Evolutionary conservation across 1,140 invertebrate species (phyloP), one percentile per base, ranked within the genome.

Genomic region (Procambarus virginalis): DNA sequence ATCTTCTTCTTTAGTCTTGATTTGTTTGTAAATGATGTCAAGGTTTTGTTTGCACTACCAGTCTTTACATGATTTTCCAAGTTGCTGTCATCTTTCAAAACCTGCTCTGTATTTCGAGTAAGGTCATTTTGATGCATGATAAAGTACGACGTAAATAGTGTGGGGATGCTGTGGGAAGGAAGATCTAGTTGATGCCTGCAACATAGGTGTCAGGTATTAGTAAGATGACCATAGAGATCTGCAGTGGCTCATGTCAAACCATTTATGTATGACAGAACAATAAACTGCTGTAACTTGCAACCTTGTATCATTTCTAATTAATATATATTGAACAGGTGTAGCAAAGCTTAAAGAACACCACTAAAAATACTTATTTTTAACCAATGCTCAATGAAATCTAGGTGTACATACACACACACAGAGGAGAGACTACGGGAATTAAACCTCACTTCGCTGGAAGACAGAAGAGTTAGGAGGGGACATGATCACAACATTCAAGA

Each of bases 111-210:
- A 73, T 0, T 78, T 49, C 6, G 22, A 2, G 17, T 49, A 51
- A 20, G 17, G 48, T 78, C 46, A 14, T 78, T 17, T 34, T 51
- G 22, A 8, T 78, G 76, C 46, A 78, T 48, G 17, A 34, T 78
- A 46, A 78, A 78, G 46, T 78, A 49, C 3, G 76, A 78, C 2
- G 76, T 78, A 51, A 78, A 78, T 12, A 78, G 45, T 78, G 49
- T 46, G 3, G 76, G 76, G 2, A 20, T 51, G 49, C 20, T 51
- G 49, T 78, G 45, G 3, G 46, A 17, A 2, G 45, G 45, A 48
- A 78, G 76, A 51, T 49, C 49, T 78, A 78, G 34, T 2, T 5
- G 12, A 20, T 78, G 76, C 76, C 76, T 78, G 49, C 48, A 78
- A 49, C 0, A 64, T 64, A 64, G 17, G 4, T 64, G 17, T 64